Conservation (phyloP, 1,140 invertebrate species). For the Galendromus occidentalis region DNA sequence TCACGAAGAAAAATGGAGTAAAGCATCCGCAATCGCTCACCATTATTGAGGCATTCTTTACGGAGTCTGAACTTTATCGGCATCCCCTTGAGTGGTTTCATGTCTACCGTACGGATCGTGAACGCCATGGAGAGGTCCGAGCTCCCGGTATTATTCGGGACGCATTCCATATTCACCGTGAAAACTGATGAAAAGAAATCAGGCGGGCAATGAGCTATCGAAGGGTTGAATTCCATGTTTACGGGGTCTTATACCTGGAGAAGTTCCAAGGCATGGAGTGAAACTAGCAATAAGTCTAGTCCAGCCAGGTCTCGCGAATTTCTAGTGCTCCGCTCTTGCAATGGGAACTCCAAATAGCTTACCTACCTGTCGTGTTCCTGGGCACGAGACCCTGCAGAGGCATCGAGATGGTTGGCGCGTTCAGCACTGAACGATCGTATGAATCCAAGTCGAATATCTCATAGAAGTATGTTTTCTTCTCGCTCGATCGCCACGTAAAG, state of each 20-base stretch:
- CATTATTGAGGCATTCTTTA: constrained; percentile 2
- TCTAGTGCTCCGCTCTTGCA: not conserved
- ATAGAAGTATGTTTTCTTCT: constrained; percentile 4
- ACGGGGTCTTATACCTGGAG: not conserved
- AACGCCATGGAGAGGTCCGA: not conserved
- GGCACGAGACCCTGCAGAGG: not conserved
- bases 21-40: not conserved
- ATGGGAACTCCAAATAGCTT: not conserved
- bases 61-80: not conserved
- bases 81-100: not conserved
- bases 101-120: not conserved
- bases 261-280: not conserved
- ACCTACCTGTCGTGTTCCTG: not conserved
- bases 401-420: not conserved
- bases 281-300: not conserved
- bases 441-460: not conserved
- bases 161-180: not conserved
- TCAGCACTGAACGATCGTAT: not conserved
- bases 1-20: not conserved
- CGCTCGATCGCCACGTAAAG: constrained; percentile 9
- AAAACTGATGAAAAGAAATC: not conserved
- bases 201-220: not conserved
- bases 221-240: not conserved
- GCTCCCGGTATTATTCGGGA: not conserved
- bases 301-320: not conserved